Base-by-base conservation (phyloP, 2,113 vertebrate species). In the Castor canadensis region DNA sequence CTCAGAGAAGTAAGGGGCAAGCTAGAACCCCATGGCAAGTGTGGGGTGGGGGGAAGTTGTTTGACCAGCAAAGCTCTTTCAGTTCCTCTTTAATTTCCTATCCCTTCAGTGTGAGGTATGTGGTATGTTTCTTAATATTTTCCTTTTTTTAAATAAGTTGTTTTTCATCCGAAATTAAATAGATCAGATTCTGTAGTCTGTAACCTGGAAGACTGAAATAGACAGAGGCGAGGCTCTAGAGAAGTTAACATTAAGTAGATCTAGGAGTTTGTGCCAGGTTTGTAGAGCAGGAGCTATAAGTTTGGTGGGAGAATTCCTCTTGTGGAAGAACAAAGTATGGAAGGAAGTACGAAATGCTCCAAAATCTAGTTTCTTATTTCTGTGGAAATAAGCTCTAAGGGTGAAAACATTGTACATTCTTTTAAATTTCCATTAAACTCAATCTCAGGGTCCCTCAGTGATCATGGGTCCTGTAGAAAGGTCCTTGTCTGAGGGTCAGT, bases 131-230 rank as follows among this genome's bases (percentile, higher is more conserved):
- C 30, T 87, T 32, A 16, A 66, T 38, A 0, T 19, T 69, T 87
- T 60, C n/a, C n/a, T n/a, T n/a, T n/a, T 75, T 96, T 84, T 67
- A 45, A 87, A 81, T 20, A 49, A 47, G 47, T 72, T 66, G 3
- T 40, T 87, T 96, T 93, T 85, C 40, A 84, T 76, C 40, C 95
- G 40, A 58, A 67, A 93, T 77, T 52, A 90, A 81, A 30, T 15
- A 49, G 10, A 35, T 93, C 26, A 47, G 16, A 4, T 71, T 95
- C 52, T 45, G 1, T 32, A 26, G 35, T 95, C 47, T 87, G 24
- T 22, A 89, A 35, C 32, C 58, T 80, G 13, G 30, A 92, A 80
- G 69, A 64, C 1, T 95, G 17, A 87, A 66, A 38, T 28, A 64
- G 43, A 52, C 28, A 75, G 38, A 30, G 17, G 30, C 38, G 24